Evolutionary conservation across 2,797 vertebrate species (phyloP), one percentile per base, ranked within the genome.

Genomic region (Orientallactaga sibirica): DNA sequence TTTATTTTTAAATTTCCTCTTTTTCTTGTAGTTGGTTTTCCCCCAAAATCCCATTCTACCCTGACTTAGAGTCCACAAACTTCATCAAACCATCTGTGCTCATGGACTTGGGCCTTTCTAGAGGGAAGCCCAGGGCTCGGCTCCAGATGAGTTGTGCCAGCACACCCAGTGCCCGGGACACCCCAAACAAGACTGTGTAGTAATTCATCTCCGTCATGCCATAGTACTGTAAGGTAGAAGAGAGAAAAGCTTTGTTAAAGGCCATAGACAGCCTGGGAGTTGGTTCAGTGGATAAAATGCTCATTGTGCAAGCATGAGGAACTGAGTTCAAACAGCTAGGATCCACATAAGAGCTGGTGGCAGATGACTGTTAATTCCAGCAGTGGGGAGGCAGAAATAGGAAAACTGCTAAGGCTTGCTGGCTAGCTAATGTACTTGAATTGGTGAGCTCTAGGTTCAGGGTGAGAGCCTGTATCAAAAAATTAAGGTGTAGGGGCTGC

Each of bases 161-260:
- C 7, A 99, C 99, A 0, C 99, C 99, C 52, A 99, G 98, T 0
- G 99, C 99, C 12, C 99, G 98, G 11, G 99, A 99, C 55, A 99
- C 99, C 0, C 99, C 99, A 0, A 99, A 99, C 71, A 99, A 98
- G 97, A 99, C 99, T 0, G 99, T 99, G 98, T 99, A 99, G 98
- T 99, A 99, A 93, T 99, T 99, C 99, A 99, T 99, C 98, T 99
- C 99, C 8, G 98, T 99, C 99, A 99, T 99, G 52, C 99, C 99
- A 0, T 99, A 99, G 97, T 99, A 99, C 99, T 99, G 98, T 6
- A 75, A 73, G 33, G 61, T 9, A 94, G 58, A 94, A 88, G 14
- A 89, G 73, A 79, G 66, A 82, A 61, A 27, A n/a, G 6, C 6
- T 14, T 9, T 12, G 33, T 87, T 41, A 0, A 33, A 92, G 90